Base-by-base conservation (phyloP, 2,888 invertebrate species). In the Microctonus aethiopoides region DNA sequence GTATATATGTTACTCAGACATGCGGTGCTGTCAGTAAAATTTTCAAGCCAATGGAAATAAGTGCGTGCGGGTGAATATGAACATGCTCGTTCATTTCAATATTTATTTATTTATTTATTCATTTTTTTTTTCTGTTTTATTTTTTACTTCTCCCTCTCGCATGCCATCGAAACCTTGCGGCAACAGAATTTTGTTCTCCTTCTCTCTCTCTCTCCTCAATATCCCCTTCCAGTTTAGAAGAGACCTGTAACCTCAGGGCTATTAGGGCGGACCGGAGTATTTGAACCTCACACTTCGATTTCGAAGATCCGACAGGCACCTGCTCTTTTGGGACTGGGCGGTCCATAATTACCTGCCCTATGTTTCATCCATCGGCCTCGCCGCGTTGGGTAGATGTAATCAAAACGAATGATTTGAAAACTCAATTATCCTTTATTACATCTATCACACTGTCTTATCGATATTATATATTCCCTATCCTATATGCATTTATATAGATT, bases 361-460 rank as follows among this genome's bases (percentile, higher is more conserved):
- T 83, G 83, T 81, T 83, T 82, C 82, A 80, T 78, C 80, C 83
- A 81, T 78, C 82, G 80, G 80, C 78, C 79, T 78, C 69, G 54
- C 68, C 63, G 34, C 67, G 16, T 16, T 75, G 79, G 78, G 80
- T 84, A 82, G 83, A 84, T 84, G 81, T 81, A 84, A 84, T 84
- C 83, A 83, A 83, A 83, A 83, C 80, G 83, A 82, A 84, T 82
- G 81, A 84, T 84, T 83, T 83, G 84, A 84, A 84, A 84, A 84
- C 84, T 84, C 84, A 84, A 84, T 84, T 84, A 84, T 83, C 83
- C 81, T 77, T 83, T 79, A 84, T 84, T 84, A 84, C 80, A 79
- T 79, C 80, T 81, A 81, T 82, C 80, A 36, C 22, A 56, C 54
- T 51, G 52, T 64, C 54, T 41, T 70, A 66, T 61, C 54, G 41